These are phyloP conservation scores for Leiothrix lutea DNA, from an alignment of 2,113 vertebrate species.

Conservation along the genomic window DNA sequence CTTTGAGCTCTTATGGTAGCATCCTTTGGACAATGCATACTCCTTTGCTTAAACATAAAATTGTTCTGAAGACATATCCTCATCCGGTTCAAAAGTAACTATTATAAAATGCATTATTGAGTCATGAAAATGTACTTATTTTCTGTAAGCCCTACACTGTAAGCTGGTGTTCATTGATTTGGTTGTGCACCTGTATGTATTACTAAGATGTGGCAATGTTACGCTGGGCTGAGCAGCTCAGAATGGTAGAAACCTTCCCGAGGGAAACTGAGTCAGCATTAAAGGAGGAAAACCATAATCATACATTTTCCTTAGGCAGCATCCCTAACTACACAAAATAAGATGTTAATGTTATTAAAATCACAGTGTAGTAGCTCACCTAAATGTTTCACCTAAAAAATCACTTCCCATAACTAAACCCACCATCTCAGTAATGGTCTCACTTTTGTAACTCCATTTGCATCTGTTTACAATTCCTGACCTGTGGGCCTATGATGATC, in stretches of 20 bases:
- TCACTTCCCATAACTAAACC: background rate
- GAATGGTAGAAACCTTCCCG: background rate
- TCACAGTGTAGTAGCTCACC: background rate
- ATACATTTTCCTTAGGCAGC: background rate
- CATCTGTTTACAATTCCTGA: background rate
- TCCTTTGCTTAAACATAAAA: background rate
- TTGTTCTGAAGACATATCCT: background rate
- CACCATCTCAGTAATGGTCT: background rate
- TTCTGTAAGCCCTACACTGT: background rate
- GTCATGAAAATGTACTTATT: background rate
- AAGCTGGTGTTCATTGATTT: background rate
- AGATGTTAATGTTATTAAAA: background rate
- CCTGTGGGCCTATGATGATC: background rate
- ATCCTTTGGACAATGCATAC: background rate
- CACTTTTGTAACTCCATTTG: background rate
- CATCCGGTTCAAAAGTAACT: background rate
- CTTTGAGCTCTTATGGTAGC: background rate
- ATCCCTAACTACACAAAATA: background rate
- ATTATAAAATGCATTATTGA: background rate
- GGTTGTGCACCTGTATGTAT: background rate
- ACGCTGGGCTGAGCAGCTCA: background rate
- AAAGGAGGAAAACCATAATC: background rate
- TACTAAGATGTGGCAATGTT: fast-evolving
- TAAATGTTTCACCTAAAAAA: background rate
- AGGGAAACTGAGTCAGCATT: background rate